Conservation (phyloP, 2,888 invertebrate species). For the Pharmacophagus antenor region DNA sequence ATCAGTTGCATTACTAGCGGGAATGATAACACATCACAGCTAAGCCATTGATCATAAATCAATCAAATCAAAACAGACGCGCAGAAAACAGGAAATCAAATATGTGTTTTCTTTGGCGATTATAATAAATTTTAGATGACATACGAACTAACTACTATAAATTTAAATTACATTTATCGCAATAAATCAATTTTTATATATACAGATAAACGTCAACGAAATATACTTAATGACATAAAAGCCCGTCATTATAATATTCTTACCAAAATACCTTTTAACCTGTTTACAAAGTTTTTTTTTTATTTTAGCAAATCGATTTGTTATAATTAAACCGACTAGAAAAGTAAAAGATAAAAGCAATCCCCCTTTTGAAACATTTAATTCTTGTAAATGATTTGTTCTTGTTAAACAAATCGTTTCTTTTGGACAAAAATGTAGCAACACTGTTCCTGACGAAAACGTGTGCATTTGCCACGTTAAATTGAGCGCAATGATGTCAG, state of each 20-base stretch:
- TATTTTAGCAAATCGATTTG: too few species aligned
- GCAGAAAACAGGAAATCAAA: too few species aligned
- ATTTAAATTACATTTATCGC: too few species aligned
- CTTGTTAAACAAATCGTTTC: background rate
- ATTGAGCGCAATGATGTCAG: slow-evolving; percentile 58
- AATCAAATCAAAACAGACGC: background rate
- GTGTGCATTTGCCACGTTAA: slow-evolving; percentile 51
- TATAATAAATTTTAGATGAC: too few species aligned
- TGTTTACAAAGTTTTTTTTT: too few species aligned
- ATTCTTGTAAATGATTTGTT: background rate
- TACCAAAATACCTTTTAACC: too few species aligned
- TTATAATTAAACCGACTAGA: too few species aligned
- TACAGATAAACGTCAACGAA: too few species aligned
- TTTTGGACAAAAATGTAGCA: slow-evolving; percentile 15
- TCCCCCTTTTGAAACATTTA: background rate
- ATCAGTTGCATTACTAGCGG: background rate
- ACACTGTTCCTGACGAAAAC: slow-evolving; percentile 31
- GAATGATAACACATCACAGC: background rate
- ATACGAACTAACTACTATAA: too few species aligned
- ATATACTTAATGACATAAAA: too few species aligned
- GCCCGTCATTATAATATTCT: too few species aligned
- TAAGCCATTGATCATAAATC: background rate
- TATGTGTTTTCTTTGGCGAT: background rate
- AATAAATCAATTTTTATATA: too few species aligned
- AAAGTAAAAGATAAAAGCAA: background rate